phyloP scores from a whole-genome alignment of 2,797 vertebrate species.

The Sphaeramia orbicularis region DNA sequence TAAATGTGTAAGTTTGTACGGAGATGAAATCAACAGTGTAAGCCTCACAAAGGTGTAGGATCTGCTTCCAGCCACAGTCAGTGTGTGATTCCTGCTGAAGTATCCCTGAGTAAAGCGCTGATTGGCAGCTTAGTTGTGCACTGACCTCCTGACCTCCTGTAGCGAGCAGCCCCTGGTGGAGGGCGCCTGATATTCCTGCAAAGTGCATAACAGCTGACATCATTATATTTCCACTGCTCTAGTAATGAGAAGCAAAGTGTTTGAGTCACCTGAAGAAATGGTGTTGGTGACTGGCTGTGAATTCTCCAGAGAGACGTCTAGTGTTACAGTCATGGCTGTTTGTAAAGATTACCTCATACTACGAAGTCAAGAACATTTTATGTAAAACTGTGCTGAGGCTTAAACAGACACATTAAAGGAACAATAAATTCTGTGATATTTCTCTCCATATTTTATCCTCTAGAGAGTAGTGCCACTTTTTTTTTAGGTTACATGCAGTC shows the following conservation, averaged over 20 bases:
- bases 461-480: not conserved
- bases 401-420: not conserved
- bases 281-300: constrained; percentile 27
- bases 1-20: not conserved
- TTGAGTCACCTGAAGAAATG: constrained; percentile 45
- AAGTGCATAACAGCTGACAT: constrained; percentile 22
- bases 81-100: too few species aligned
- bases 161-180: constrained; percentile 3
- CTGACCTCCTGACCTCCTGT: constrained; percentile 35
- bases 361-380: not conserved
- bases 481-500: not conserved
- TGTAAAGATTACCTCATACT: constrained; percentile 40
- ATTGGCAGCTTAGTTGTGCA: not conserved
- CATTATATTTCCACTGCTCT: constrained; percentile 20
- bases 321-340: constrained; percentile 25
- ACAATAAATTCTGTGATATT: not conserved
- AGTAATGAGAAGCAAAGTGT: constrained; percentile 40
- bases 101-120: not conserved
- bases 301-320: constrained; percentile 29
- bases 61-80: not conserved
- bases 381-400: not conserved
- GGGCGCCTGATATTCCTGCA: not conserved
- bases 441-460: not conserved
- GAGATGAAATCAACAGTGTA: not conserved
- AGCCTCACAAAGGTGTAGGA: not conserved